Conservation (phyloP, 2,797 vertebrate species). For the Orientallactaga sibirica region DNA sequence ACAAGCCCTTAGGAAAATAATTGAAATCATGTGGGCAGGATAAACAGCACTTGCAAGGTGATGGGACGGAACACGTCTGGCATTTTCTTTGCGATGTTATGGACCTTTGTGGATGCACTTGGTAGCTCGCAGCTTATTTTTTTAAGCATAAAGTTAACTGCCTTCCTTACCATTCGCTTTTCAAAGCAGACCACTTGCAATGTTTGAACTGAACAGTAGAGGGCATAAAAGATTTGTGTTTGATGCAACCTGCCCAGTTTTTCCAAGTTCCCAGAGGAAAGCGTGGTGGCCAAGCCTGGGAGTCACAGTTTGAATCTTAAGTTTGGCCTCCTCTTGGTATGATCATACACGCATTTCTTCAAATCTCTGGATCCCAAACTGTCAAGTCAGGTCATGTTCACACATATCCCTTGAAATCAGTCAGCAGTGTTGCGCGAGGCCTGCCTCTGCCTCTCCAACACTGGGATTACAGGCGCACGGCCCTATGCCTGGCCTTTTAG, state of each 20-base stretch:
- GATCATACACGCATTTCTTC: neutral
- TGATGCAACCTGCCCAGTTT: neutral
- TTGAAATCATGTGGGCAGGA: constrained; percentile 1
- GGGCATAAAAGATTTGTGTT: constrained; percentile 62
- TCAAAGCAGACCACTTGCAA: neutral
- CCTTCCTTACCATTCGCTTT: neutral
- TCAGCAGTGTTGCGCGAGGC: neutral
- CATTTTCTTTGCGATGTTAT: neutral
- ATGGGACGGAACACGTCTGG: neutral
- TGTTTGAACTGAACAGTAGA: constrained; percentile 58
- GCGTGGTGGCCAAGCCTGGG: neutral
- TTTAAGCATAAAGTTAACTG: neutral
- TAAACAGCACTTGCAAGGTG: neutral
- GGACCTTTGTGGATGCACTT: neutral
- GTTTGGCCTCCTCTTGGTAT: neutral
- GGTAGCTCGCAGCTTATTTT: accelerated
- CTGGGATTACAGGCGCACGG: no score
- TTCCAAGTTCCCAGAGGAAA: neutral
- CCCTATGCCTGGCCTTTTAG: no score
- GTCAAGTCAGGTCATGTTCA: neutral
- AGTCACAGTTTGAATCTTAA: neutral
- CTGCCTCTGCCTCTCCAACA: no score
- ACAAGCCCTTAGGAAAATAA: constrained; percentile 14
- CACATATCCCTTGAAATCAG: neutral
- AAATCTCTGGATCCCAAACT: neutral